Percentiles rank a stretch among this genome's conserved stretches.
These are phyloP conservation scores for Lamprotornis superbus DNA, from an alignment of 2,113 vertebrate genomes.

Conservation along the genomic window DNA sequence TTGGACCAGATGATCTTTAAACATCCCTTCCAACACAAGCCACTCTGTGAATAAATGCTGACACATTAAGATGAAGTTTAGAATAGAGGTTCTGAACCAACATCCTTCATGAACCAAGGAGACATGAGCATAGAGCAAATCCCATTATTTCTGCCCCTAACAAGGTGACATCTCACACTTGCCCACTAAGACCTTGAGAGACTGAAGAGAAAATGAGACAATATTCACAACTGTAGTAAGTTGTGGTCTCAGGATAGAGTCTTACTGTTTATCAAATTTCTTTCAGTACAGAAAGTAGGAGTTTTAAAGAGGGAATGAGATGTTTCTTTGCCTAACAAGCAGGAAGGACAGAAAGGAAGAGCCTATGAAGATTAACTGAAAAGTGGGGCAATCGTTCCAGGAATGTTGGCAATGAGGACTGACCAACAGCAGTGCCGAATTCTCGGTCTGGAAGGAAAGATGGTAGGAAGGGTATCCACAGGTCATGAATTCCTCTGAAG, in stretches of 20 bases:
- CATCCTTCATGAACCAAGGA: not conserved
- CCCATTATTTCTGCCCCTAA: not conserved
- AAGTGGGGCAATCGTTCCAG: rapidly evolving
- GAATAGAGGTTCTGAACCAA: not conserved
- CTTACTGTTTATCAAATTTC: not conserved
- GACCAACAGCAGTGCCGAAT: not conserved
- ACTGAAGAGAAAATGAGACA: not conserved
- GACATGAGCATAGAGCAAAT: not conserved
- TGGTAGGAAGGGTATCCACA: not conserved
- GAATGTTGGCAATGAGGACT: not conserved
- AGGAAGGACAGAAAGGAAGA: not conserved
- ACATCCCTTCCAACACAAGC: not conserved
- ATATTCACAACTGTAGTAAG: not conserved
- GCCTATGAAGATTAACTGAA: not conserved
- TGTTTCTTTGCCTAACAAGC: not conserved
- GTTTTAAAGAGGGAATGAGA: not conserved
- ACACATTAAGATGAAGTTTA: not conserved
- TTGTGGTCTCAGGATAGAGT: not conserved
- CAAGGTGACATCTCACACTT: not conserved
- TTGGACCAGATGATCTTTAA: not conserved
- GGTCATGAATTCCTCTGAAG: not conserved
- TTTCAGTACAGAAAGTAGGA: not conserved
- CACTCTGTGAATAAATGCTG: not conserved
- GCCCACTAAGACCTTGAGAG: not conserved
- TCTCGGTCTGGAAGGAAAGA: not conserved